phyloP scores from a whole-genome alignment of 1,140 invertebrate species.

The Doryteuthis pealeii region DNA sequence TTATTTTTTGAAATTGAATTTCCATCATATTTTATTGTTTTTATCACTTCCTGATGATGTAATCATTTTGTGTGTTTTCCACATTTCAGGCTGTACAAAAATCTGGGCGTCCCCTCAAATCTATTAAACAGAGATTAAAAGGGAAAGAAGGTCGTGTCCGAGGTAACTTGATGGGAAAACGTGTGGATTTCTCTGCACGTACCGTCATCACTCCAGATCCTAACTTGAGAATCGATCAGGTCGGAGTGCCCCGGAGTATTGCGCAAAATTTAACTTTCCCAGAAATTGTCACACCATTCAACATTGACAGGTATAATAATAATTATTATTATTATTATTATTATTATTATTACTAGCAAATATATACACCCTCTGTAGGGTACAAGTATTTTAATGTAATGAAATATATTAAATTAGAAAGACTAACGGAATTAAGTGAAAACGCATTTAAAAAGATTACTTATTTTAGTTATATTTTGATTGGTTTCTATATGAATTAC shows the following conservation, averaged over 20 bases:
- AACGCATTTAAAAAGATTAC: too few species aligned
- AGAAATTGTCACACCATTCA: conserved; percentile 98
- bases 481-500: too few species aligned
- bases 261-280: conserved; percentile 99
- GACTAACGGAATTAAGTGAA: too few species aligned
- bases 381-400: too few species aligned
- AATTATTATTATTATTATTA: neutral
- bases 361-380: too few species aligned
- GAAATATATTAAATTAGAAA: too few species aligned
- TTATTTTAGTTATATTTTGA: too few species aligned
- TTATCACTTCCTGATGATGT: too few species aligned
- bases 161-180: conserved; percentile 99
- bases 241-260: conserved; percentile 96
- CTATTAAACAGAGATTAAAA: conserved; percentile 80
- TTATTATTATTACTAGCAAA: too few species aligned
- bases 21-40: too few species aligned
- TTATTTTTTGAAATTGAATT: too few species aligned
- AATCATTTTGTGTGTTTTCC: too few species aligned
- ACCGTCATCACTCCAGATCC: conserved; percentile 99
- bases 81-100: conserved; percentile 86
- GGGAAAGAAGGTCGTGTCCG: conserved; percentile 96
- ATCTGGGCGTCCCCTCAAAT: conserved; percentile 96
- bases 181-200: conserved; percentile 98
- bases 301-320: conserved; percentile 80
- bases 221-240: conserved; percentile 94